Conservation (phyloP, 2,113 vertebrate genomes). For the Hippocampus comes region DNA sequence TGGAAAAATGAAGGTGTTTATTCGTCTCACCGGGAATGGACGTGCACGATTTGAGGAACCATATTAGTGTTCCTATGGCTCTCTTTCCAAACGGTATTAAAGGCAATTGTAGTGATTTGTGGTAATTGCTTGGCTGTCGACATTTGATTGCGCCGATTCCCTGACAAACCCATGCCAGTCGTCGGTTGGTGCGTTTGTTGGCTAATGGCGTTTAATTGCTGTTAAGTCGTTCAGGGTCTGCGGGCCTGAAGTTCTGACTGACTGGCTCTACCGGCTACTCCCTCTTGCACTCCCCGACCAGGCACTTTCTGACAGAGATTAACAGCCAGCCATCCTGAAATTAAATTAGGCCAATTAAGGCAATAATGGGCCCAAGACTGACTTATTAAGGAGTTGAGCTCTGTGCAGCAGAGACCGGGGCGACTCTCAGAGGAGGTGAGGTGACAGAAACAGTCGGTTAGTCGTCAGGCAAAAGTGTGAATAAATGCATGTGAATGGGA, state of each 20-base stretch:
- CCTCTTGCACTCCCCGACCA: conserved; percentile 53
- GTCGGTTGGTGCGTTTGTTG: conserved; percentile 39
- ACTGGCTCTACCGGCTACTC: conserved; percentile 51
- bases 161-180: conserved; percentile 43
- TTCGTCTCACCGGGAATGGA: not conserved
- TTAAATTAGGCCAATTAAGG: conserved; percentile 71
- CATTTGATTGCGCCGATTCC: conserved; percentile 54
- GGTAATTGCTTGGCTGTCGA: conserved; percentile 49
- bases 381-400: conserved; percentile 58
- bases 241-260: conserved; percentile 45
- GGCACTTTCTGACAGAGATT: conserved; percentile 64
- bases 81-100: conserved; percentile 39
- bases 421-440: conserved; percentile 36
- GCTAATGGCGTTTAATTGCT: conserved; percentile 59
- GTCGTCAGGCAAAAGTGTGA: conserved; percentile 19
- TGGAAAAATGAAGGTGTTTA: not conserved
- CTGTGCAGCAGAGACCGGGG: conserved; percentile 28
- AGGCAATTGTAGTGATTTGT: conserved; percentile 62
- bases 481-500: conserved; percentile 6
- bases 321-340: conserved; percentile 65
- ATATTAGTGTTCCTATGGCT: conserved; percentile 13
- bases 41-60: not conserved
- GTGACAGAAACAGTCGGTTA: not conserved
- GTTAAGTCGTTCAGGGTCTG: conserved; percentile 39
- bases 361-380: conserved; percentile 60